Conservation (phyloP, 2,113 vertebrate genomes). For the Osmerus mordax region DNA sequence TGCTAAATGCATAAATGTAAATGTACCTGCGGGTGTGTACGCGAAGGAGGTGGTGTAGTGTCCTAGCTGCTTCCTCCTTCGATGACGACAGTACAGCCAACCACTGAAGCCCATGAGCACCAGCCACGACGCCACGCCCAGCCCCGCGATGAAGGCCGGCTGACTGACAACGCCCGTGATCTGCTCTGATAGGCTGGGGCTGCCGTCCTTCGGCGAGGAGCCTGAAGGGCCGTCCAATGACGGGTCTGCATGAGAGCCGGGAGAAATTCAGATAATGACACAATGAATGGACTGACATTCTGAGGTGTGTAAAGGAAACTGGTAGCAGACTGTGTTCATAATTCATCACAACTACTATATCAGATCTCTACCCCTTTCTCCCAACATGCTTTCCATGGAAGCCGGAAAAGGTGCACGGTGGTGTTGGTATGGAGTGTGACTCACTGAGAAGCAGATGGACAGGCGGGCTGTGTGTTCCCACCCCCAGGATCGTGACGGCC, state of each 20-base stretch:
- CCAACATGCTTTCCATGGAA: no score
- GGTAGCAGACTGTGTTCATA: no score
- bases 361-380: no score
- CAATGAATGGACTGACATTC: background rate
- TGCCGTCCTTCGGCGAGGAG: slow-evolving; percentile 51
- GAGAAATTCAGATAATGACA: background rate
- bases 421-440: slow-evolving; percentile 50
- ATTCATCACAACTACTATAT: no score
- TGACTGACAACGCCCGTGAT: slow-evolving; percentile 77
- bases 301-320: no score
- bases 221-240: slow-evolving; percentile 49
- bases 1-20: no score
- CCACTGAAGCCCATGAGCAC: slow-evolving; percentile 82
- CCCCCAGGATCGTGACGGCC: slow-evolving; percentile 82
- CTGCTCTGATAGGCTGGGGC: slow-evolving; percentile 75
- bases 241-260: slow-evolving; percentile 31
- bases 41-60: slow-evolving; percentile 95
- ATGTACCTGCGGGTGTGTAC: slow-evolving; percentile 83
- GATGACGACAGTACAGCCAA: slow-evolving; percentile 86
- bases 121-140: slow-evolving; percentile 84
- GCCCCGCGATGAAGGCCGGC: slow-evolving; percentile 87
- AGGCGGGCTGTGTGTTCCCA: slow-evolving; percentile 78
- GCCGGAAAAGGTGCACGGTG: no score
- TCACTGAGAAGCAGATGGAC: slow-evolving; percentile 82
- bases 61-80: slow-evolving; percentile 88